Percentiles rank a stretch among this genome's conserved stretches.
Conservation (phyloP, 2,888 invertebrate genomes). For the Anorthoa munda region DNA sequence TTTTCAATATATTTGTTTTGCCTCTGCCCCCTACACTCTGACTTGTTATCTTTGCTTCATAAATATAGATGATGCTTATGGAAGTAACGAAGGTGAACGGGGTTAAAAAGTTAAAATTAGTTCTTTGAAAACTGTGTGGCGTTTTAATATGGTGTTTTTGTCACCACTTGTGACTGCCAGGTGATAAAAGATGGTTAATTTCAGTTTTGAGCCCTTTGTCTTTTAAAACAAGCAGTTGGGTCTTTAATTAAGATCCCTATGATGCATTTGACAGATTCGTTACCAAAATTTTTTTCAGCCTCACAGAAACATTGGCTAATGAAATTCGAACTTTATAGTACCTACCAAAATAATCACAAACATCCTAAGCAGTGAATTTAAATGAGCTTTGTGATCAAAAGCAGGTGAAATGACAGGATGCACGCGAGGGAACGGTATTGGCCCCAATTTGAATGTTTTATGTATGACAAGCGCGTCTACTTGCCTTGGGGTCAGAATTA, state of each 20-base stretch:
- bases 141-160: neutral
- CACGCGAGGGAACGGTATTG: constrained; percentile 58
- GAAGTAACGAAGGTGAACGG: constrained; percentile 35
- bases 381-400: constrained; percentile 59
- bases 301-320: neutral
- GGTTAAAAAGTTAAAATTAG: constrained; percentile 49
- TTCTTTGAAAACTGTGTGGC: neutral
- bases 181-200: neutral
- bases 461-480: constrained; percentile 36
- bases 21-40: constrained; percentile 52
- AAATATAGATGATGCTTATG: constrained; percentile 53
- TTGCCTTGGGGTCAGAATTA: constrained; percentile 42
- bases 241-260: too few species aligned
- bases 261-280: neutral
- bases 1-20: constrained; percentile 69
- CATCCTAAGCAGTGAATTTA: constrained; percentile 55
- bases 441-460: constrained; percentile 51
- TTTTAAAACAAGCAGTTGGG: neutral
- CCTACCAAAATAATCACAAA: constrained; percentile 42
- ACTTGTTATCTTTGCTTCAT: constrained; percentile 58
- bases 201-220: too few species aligned
- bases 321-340: constrained; percentile 19
- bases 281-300: neutral
- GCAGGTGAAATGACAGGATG: constrained; percentile 59
- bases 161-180: constrained; percentile 12